phyloP scores from a whole-genome alignment of 2,797 vertebrate genomes.

The Coendou prehensilis region DNA sequence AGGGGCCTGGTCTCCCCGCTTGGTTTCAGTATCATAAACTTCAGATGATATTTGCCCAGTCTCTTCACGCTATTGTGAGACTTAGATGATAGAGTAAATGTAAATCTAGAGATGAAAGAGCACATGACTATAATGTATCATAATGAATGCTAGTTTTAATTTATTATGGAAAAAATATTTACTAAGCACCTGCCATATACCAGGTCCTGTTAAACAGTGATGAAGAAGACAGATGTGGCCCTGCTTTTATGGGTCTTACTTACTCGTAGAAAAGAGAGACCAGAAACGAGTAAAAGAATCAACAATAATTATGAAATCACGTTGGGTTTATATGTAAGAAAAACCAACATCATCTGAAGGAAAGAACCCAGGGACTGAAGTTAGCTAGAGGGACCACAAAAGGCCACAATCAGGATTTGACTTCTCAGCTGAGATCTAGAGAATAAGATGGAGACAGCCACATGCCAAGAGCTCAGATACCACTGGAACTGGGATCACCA shows the following conservation, averaged over 20 bases:
- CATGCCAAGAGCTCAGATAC: neutral
- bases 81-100: neutral
- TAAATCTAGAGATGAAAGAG: neutral
- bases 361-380: neutral
- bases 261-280: neutral
- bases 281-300: neutral
- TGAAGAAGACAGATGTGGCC: neutral
- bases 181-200: neutral
- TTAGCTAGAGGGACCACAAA: neutral
- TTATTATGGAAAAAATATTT: neutral
- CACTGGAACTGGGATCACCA: neutral
- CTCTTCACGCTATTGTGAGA: neutral
- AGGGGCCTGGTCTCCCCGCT: neutral
- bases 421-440: neutral
- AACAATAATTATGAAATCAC: neutral
- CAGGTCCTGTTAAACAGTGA: neutral
- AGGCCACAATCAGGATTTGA: neutral
- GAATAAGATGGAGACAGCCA: neutral
- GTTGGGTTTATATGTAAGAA: conserved; percentile 23
- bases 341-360: neutral
- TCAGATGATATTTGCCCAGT: neutral
- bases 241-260: neutral
- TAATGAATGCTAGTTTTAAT: neutral
- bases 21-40: neutral
- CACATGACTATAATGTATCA: neutral